These are phyloP conservation scores for Potorous gilbertii DNA, from an alignment of 2,797 vertebrate species.

Conservation along the genomic window DNA sequence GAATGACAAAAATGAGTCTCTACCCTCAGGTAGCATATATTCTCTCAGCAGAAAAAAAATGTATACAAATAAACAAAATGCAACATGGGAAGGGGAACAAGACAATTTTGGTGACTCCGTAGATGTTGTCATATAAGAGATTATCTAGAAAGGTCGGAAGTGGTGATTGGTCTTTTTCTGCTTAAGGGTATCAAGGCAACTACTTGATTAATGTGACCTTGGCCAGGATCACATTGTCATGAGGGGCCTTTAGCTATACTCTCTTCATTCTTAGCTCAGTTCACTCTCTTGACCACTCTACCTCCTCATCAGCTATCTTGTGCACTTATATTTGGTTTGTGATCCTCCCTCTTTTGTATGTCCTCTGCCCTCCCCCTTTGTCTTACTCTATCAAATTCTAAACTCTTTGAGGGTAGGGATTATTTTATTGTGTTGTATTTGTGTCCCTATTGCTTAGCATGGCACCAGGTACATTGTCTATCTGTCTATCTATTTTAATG, in stretches of 20 bases:
- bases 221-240: background rate
- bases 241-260: background rate
- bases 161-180: background rate
- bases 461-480: background rate
- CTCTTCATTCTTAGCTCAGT: background rate
- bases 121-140: background rate
- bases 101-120: background rate
- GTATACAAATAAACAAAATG: background rate
- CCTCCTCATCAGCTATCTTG: background rate
- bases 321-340: background rate
- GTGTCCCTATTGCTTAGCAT: background rate
- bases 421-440: background rate
- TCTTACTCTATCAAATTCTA: background rate
- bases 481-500: background rate
- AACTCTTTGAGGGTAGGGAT: background rate
- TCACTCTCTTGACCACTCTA: background rate
- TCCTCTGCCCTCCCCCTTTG: background rate
- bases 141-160: background rate
- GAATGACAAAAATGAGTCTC: background rate
- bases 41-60: background rate
- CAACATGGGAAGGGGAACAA: background rate
- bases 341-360: background rate
- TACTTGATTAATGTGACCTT: background rate
- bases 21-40: background rate
- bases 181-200: background rate